Base-by-base conservation (phyloP, 2,888 invertebrate species). In the Dasypogon diadema region DNA sequence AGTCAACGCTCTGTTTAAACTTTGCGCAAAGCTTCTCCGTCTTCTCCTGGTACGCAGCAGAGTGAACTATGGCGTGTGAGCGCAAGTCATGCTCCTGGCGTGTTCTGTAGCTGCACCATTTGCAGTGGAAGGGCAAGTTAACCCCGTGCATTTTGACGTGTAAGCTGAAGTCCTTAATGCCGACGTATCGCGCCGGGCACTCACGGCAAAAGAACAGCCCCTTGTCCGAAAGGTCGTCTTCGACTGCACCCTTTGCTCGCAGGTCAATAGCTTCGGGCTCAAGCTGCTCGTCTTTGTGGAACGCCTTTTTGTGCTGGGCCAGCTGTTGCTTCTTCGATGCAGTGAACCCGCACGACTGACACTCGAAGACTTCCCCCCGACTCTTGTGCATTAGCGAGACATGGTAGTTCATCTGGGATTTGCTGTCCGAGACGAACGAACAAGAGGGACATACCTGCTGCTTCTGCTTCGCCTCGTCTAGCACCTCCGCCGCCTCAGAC, bases 381-480 rank as follows among this genome's bases (percentile, higher is more conserved):
- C 34, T 75, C 34, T 85, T 85, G 83, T 96, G 96, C 83, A 95
- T 92, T 18, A 51, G 4, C 82, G 95, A 94, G 82, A 93, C 93
- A 82, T 96, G 96, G 83, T 95, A 94, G 83, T 92, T 90, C 85
- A 91, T 94, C 84, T 95, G 95, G 24, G 93, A 93, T 84, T 93
- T 94, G 83, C 93, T 93, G 83, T 94, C 94, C 46, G 93, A 93
- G 79, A 92, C 92, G 83, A 94, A 95, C 0, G 96, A 95, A 84
- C 96, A 96, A 74, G 91, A 90, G 3, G 90, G 89, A 83, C 96
- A 96, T 82, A 90, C 90, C 84, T 94, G 93, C 77, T 93, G 89
- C 82, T 93, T 93, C 21, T 60, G 58, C 51, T 60, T 74, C 18
- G 12, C n/a, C n/a, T n/a, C n/a, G n/a, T n/a, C n/a, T n/a, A n/a